Percentiles rank a stretch among this genome's conserved stretches.
Evolutionary conservation across 30 jellyfish, hydroid and myxozoan species (phyloP).

Genomic region (Hydra vulgaris): DNA sequence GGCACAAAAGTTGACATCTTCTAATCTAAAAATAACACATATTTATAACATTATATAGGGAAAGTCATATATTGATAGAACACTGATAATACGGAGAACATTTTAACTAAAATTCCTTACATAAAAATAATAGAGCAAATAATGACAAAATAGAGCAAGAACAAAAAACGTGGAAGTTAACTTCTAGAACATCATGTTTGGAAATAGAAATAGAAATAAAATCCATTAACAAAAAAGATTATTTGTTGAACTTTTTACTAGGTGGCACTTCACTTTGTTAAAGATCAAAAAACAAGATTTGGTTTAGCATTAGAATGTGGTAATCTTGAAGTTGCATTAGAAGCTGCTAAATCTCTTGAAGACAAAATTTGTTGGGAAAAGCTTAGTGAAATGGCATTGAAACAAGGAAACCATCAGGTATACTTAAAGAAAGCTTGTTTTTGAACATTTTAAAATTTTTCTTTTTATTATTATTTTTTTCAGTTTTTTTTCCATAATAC

Average conservation of each 20-base stretch:
- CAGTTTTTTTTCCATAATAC: background rate
- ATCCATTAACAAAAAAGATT: background rate
- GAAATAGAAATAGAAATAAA: no score
- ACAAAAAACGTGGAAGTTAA: no score
- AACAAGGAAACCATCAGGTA: slow-evolving; percentile 92
- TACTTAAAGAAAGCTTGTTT: background rate
- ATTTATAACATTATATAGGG: no score
- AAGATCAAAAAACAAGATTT: slow-evolving; percentile 81
- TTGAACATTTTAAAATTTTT: background rate
- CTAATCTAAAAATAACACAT: no score
- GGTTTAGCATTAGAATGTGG: slow-evolving; percentile 88
- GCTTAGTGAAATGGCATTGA: slow-evolving; percentile 84
- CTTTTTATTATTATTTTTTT: no score
- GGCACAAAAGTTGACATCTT: no score
- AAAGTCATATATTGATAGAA: no score
- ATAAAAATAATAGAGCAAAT: no score
- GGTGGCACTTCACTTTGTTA: slow-evolving; percentile 96
- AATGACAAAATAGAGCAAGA: no score
- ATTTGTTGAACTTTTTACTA: background rate
- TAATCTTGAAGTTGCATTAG: slow-evolving; percentile 87
- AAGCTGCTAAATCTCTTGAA: slow-evolving; percentile 91
- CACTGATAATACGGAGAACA: no score
- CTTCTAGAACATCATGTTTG: no score
- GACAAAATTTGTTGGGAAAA: slow-evolving; percentile 90
- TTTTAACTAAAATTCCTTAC: no score